A percentile compares a stretch with the other conserved stretches of the same genome.
These are phyloP conservation scores for Apamea monoglypha DNA, from an alignment of 2,888 invertebrate species.

Conservation along the genomic window DNA sequence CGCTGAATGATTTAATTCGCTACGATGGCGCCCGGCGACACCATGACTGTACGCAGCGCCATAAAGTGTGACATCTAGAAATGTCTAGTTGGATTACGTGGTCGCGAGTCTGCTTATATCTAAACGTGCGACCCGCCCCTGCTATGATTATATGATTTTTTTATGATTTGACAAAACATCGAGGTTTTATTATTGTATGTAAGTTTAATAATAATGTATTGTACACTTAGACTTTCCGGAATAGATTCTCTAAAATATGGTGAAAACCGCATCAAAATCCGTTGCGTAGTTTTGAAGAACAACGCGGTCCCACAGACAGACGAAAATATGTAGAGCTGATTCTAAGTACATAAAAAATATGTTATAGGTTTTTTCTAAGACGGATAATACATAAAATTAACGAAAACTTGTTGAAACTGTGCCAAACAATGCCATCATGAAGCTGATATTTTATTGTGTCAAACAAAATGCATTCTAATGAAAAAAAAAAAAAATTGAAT, in stretches of 20 bases:
- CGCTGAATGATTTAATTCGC: slow-evolving; percentile 60
- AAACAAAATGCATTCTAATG: neutral
- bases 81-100: slow-evolving; percentile 3
- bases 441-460: neutral
- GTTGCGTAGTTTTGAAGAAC: neutral
- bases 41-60: slow-evolving; percentile 16
- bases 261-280: neutral
- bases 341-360: no score
- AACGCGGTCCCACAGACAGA: no score
- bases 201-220: no score
- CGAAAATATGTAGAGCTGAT: neutral
- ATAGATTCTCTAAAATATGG: neutral
- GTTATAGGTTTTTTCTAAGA: neutral
- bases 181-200: no score
- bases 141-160: neutral
- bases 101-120: neutral
- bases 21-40: slow-evolving; percentile 25
- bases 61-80: slow-evolving; percentile 9
- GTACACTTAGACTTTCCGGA: neutral
- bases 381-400: neutral
- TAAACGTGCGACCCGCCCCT: neutral
- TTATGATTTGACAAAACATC: neutral
- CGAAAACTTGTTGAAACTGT: slow-evolving; percentile 10
- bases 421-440: neutral
- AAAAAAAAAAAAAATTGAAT: neutral